A percentile compares a stretch with the other conserved stretches of the same genome.
Evolutionary conservation across 2,888 invertebrate genomes (phyloP).

Genomic region (Ophion slaviceki): DNA sequence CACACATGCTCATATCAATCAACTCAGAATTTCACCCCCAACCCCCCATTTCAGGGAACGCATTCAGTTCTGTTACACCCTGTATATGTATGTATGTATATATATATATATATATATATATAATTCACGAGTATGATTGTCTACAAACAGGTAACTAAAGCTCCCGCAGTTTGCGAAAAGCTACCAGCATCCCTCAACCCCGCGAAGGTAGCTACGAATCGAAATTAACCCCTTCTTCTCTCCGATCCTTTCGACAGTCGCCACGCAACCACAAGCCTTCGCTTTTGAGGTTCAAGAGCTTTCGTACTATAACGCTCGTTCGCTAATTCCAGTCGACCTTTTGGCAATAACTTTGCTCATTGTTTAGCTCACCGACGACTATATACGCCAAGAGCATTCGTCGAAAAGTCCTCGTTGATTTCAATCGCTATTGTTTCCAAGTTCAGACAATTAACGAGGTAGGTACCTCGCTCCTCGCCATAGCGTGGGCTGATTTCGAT

Average conservation of each 20-base stretch:
- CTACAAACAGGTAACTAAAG: conserved; percentile 21
- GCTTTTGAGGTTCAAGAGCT: conserved; percentile 36
- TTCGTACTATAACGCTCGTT: conserved; percentile 37
- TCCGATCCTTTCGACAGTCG: neutral
- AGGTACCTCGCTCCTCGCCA: neutral
- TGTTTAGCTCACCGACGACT: conserved; percentile 28
- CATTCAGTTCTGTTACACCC: too few species aligned
- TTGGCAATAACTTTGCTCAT: conserved; percentile 43
- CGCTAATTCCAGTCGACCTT: conserved; percentile 39
- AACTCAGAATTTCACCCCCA: too few species aligned
- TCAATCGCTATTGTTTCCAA: conserved; percentile 19
- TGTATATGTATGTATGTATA: neutral
- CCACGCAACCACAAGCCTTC: conserved; percentile 20
- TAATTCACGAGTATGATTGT: conserved; percentile 17
- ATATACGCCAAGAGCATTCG: conserved; percentile 16
- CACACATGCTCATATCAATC: too few species aligned
- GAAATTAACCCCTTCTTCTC: conserved; percentile 42
- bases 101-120: too few species aligned
- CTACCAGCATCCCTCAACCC: conserved; percentile 16
- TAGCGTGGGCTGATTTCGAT: conserved; percentile 5
- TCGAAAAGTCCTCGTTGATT: conserved; percentile 20
- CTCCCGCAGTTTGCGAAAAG: conserved; percentile 33
- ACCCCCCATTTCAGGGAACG: too few species aligned
- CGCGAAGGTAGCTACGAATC: conserved; percentile 36
- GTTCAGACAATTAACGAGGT: conserved; percentile 30